phyloP scores from a whole-genome alignment of 2,797 vertebrate genomes.

The Gouania willdenowi region DNA sequence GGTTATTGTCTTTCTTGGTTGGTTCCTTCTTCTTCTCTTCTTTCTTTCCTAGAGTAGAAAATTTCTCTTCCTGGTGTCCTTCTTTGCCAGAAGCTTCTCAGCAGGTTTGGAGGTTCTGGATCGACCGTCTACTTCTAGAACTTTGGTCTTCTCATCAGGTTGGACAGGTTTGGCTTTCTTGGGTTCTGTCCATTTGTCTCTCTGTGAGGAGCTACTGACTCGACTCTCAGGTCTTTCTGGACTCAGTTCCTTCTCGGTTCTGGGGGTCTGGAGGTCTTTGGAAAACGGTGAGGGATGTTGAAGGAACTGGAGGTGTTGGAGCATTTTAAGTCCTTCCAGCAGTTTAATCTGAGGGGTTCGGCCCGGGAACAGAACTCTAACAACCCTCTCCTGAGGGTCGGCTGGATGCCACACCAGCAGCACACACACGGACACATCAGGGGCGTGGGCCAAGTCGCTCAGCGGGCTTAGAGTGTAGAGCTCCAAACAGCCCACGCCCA shows the following conservation, averaged over 20 bases:
- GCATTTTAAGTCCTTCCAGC: constrained; percentile 85
- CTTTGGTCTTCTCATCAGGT: constrained; percentile 62
- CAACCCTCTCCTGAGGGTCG: constrained; percentile 81
- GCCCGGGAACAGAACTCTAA: constrained; percentile 89
- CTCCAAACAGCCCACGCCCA: constrained; percentile 92
- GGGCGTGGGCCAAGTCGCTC: constrained; percentile 64
- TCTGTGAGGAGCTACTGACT: constrained; percentile 53
- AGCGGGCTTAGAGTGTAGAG: constrained; percentile 89
- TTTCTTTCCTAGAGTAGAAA: constrained; percentile 19
- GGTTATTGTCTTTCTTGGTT: constrained; percentile 55
- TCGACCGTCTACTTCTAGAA: constrained; percentile 50
- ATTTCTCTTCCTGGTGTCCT: constrained; percentile 65
- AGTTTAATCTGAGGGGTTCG: constrained; percentile 85
- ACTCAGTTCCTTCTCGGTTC: constrained; percentile 81
- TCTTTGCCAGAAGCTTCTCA: constrained; percentile 69
- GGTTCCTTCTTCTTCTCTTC: constrained; percentile 67
- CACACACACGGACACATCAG: constrained; percentile 80
- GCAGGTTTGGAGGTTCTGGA: constrained; percentile 53
- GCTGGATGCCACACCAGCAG: constrained; percentile 91
- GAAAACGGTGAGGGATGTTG: constrained; percentile 77
- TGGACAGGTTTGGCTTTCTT: constrained; percentile 34
- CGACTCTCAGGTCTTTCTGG: constrained; percentile 59
- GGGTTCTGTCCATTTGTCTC: constrained; percentile 63
- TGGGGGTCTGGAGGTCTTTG: constrained; percentile 71
- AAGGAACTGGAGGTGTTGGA: constrained; percentile 87